These are phyloP conservation scores for Myripristis murdjan DNA, from an alignment of 2,797 vertebrate species.

Conservation along the genomic window DNA sequence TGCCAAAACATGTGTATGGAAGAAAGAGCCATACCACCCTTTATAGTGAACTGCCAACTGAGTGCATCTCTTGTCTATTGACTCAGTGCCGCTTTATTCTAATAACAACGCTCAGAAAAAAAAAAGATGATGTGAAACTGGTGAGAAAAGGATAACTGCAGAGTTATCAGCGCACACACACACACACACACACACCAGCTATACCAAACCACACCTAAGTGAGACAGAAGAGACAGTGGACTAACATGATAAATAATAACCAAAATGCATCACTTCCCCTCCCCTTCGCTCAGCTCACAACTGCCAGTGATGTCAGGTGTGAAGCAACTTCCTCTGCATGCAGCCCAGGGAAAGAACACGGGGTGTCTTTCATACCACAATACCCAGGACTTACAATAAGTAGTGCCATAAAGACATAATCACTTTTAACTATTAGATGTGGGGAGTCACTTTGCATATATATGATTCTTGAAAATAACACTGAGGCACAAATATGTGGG, in stretches of 20 bases:
- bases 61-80: constrained; percentile 1
- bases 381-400: constrained; percentile 6
- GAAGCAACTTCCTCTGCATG: constrained; percentile 76
- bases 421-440: not conserved
- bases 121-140: constrained; percentile 6
- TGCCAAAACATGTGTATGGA: constrained; percentile 3
- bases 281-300: constrained; percentile 67
- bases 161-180: not conserved
- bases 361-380: constrained; percentile 7
- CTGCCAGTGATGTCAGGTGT: constrained; percentile 60
- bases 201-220: constrained; percentile 18
- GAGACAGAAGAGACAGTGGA: constrained; percentile 36
- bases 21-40: constrained; percentile 29
- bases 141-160: not conserved
- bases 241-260: constrained; percentile 48
- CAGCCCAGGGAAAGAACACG: constrained; percentile 43
- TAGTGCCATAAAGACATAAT: not conserved
- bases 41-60: not conserved
- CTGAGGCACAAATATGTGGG: not conserved
- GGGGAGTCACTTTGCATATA: not conserved
- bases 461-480: not conserved
- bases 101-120: not conserved
- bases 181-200: constrained; percentile 3
- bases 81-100: constrained; percentile 7
- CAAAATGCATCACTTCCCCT: constrained; percentile 67